Evolutionary conservation across 2,888 invertebrate species (phyloP).

Genomic region (Cheilosia urbana): DNA sequence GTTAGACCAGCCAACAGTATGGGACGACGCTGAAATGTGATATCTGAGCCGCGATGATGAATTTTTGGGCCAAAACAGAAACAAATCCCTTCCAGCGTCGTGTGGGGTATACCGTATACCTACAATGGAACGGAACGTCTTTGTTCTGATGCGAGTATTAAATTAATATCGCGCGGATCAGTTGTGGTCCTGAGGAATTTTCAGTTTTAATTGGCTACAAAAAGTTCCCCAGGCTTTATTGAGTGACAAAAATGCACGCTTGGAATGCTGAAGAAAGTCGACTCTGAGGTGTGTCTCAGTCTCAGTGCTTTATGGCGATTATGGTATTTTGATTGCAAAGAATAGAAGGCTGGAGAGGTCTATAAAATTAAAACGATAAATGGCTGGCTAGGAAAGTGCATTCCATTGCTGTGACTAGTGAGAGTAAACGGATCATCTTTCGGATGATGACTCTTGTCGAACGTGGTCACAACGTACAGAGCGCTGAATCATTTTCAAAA

Average conservation of each 20-base stretch:
- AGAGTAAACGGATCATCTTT: too few species aligned
- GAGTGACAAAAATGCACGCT: constrained; percentile 16
- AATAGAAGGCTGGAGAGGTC: not conserved
- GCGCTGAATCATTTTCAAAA: too few species aligned
- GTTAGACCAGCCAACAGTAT: constrained; percentile 24
- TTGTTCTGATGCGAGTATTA: not conserved
- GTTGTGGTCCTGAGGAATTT: constrained; percentile 35
- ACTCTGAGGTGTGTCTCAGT: constrained; percentile 37
- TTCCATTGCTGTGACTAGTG: constrained; percentile 4
- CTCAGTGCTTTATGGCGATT: constrained; percentile 2
- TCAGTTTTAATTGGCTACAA: constrained; percentile 32
- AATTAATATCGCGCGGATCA: constrained; percentile 13
- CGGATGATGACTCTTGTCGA: too few species aligned
- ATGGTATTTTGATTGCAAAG: constrained; percentile 1
- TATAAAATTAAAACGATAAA: not conserved
- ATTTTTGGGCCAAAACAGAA: constrained; percentile 17
- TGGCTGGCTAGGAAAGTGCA: not conserved
- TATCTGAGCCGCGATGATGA: constrained; percentile 34
- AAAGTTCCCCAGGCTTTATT: constrained; percentile 4
- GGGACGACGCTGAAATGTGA: constrained; percentile 29
- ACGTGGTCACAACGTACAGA: too few species aligned
- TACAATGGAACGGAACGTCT: constrained; percentile 15
- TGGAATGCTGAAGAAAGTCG: constrained; percentile 37
- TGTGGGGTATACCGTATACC: constrained; percentile 64
- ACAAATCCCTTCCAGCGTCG: constrained; percentile 38